These are phyloP conservation scores for Spilosoma lubricipeda DNA, from an alignment of 2,888 invertebrate species.

Conservation along the genomic window DNA sequence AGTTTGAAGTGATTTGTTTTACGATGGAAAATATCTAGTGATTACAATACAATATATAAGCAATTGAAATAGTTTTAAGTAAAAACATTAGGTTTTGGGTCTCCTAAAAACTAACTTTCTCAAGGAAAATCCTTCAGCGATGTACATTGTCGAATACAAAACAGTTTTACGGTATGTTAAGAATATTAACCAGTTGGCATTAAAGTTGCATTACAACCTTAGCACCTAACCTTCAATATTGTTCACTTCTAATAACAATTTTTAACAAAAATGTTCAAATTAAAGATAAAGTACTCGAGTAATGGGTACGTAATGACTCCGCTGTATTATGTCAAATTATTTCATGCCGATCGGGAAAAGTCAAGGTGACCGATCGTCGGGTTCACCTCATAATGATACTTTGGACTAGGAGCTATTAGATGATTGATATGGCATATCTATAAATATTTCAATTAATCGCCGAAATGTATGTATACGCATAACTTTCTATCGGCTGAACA, in stretches of 20 bases:
- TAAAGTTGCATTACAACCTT: background rate
- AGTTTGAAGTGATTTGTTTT: background rate
- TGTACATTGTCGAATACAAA: background rate
- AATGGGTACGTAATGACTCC: conserved; percentile 74
- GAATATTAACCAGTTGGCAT: background rate
- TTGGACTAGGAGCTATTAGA: conserved; percentile 15
- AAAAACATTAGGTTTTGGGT: background rate
- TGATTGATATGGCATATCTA: conserved; percentile 6
- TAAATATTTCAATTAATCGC: too few species aligned
- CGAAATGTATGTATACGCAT: too few species aligned
- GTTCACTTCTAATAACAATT: conserved; percentile 21
- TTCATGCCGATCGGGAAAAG: conserved; percentile 82
- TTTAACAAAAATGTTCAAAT: conserved; percentile 56
- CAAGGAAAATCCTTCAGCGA: background rate
- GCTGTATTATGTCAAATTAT: conserved; percentile 84
- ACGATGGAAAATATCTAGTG: background rate
- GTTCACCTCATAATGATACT: conserved; percentile 66
- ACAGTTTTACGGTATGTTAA: background rate
- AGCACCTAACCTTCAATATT: conserved; percentile 14
- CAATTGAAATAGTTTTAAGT: background rate
- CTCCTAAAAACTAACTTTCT: too few species aligned
- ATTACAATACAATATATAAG: too few species aligned
- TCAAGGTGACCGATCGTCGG: conserved; percentile 82
- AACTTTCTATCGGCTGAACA: too few species aligned
- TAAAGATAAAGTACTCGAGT: conserved; percentile 61